Percentiles rank a stretch among this genome's conserved stretches.
Conservation (phyloP, 1,140 invertebrate genomes). For the Drosophila seguyi region DNA sequence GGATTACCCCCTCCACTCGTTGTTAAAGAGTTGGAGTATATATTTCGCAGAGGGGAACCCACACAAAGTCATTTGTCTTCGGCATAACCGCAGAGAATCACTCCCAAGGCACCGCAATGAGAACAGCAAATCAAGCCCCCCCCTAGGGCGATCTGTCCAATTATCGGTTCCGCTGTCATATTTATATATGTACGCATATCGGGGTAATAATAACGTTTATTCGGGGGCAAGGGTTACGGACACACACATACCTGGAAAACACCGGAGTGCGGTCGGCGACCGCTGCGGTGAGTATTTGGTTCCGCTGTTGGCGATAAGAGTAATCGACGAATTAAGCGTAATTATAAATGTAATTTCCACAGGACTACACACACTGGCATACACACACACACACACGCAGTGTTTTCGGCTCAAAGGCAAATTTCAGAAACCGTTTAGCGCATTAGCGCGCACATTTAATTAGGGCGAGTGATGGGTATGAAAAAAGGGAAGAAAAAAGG, state of each 20-base stretch:
- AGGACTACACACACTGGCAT: conserved; percentile 1
- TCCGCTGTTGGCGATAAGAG: conserved; percentile 31
- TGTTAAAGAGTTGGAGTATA: not conserved
- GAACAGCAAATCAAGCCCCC: not conserved
- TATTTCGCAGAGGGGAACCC: not conserved
- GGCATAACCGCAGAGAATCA: not conserved
- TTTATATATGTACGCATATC: too few species aligned
- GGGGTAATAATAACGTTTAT: conserved; percentile 13
- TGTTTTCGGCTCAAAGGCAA: conserved; percentile 29
- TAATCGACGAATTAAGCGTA: conserved; percentile 41
- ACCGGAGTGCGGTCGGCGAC: conserved; percentile 14
- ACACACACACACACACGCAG: not conserved
- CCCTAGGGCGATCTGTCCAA: not conserved
- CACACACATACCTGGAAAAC: conserved; percentile 25
- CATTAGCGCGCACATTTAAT: conserved; percentile 58
- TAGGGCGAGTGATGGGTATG: conserved; percentile 4
- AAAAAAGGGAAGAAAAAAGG: not conserved
- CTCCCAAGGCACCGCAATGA: not conserved
- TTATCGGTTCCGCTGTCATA: conserved; percentile 2
- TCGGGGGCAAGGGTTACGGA: not conserved
- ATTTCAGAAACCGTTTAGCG: conserved; percentile 36
- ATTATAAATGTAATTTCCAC: conserved; percentile 53
- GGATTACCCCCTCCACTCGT: not conserved
- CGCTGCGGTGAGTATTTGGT: conserved; percentile 9
- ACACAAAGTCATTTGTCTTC: conserved; percentile 8